Conservation (phyloP, 2,888 invertebrate species). For the Standfussiana lucernea region DNA sequence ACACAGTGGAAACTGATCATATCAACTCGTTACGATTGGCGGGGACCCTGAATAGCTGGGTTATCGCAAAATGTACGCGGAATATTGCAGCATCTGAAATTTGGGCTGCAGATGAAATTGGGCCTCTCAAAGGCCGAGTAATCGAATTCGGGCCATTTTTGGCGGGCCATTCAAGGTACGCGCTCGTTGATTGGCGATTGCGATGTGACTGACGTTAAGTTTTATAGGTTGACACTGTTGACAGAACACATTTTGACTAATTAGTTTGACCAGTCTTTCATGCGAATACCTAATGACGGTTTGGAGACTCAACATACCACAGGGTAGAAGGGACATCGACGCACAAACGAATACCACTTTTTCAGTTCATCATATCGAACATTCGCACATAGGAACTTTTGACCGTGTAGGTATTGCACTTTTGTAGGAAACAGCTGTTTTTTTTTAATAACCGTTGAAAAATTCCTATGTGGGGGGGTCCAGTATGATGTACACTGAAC, state of each 20-base stretch:
- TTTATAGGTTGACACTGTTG: background rate
- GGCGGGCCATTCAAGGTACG: constrained; percentile 30
- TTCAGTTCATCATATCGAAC: too few species aligned
- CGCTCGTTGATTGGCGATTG: constrained; percentile 20
- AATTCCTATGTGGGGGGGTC: too few species aligned
- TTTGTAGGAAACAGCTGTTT: too few species aligned
- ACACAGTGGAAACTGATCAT: constrained; percentile 53
- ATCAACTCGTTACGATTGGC: constrained; percentile 58
- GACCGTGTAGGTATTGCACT: too few species aligned
- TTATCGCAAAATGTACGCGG: constrained; percentile 54
- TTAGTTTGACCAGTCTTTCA: background rate
- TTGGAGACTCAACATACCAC: too few species aligned
- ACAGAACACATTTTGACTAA: background rate
- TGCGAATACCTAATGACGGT: background rate
- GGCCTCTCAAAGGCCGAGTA: constrained; percentile 59
- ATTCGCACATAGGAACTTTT: too few species aligned
- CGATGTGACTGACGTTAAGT: background rate
- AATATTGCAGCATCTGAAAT: constrained; percentile 63
- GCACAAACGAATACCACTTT: too few species aligned
- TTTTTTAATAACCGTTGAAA: too few species aligned
- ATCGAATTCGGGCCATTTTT: constrained; percentile 62
- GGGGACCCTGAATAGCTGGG: constrained; percentile 52
- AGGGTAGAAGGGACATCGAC: too few species aligned
- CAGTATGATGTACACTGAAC: too few species aligned
- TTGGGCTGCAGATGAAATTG: constrained; percentile 56